phyloP scores from a whole-genome alignment of 2,113 vertebrate genomes.

The Gadus chalcogrammus region DNA sequence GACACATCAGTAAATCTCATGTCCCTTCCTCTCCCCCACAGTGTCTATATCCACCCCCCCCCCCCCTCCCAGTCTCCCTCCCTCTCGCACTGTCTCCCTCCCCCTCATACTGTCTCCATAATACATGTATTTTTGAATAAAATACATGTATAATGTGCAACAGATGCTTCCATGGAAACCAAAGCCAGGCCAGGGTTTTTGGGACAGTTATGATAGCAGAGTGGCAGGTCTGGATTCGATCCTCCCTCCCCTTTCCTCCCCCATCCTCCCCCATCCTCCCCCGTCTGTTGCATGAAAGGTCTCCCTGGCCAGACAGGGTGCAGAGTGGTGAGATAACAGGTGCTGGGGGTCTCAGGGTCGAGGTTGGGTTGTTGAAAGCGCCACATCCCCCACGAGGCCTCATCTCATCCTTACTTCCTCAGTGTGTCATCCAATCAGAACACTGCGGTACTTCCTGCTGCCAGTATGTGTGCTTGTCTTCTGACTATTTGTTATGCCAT shows the following conservation, averaged over 20 bases:
- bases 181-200: too few relatives aligned
- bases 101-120: too few relatives aligned
- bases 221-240: slow-evolving; percentile 63
- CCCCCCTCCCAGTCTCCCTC: not conserved
- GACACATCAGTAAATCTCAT: slow-evolving; percentile 73
- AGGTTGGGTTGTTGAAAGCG: too few relatives aligned
- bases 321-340: slow-evolving; percentile 24
- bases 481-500: too few relatives aligned
- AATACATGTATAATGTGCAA: slow-evolving; percentile 35
- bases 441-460: too few relatives aligned
- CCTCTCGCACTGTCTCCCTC: slow-evolving; percentile 21
- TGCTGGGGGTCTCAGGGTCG: slow-evolving; percentile 7
- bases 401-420: too few relatives aligned
- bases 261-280: slow-evolving; percentile 17
- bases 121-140: not conserved
- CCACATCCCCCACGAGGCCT: too few relatives aligned
- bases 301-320: slow-evolving; percentile 16
- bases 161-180: slow-evolving; percentile 46
- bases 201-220: slow-evolving; percentile 68
- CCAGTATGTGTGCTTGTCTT: too few relatives aligned
- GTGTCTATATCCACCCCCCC: slow-evolving; percentile 19
- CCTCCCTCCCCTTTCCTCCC: slow-evolving; percentile 21
- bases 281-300: not conserved
- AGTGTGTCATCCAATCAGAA: too few relatives aligned
- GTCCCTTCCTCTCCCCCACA: slow-evolving; percentile 30